Percentiles rank a stretch among this genome's conserved stretches.
These are phyloP conservation scores for Meteorus cinctellus DNA, from an alignment of 2,888 invertebrate species.

Conservation along the genomic window DNA sequence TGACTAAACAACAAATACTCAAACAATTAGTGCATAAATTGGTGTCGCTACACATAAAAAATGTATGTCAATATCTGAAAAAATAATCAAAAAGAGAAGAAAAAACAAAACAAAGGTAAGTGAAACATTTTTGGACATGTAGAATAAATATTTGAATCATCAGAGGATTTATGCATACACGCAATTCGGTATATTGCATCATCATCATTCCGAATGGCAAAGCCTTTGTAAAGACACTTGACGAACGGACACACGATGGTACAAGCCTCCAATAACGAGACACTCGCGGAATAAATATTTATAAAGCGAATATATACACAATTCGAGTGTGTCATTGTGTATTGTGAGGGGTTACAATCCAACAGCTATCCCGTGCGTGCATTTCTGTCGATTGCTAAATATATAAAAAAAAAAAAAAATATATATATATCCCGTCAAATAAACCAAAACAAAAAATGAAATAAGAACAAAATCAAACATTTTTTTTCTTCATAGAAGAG, in stretches of 20 bases:
- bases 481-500: neutral
- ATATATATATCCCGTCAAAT: neutral
- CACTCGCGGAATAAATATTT: slow-evolving; percentile 22
- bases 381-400: neutral
- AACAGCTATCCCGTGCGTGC: slow-evolving; percentile 15
- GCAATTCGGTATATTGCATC: neutral
- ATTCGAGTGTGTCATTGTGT: slow-evolving; percentile 19
- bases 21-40: neutral
- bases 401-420: neutral
- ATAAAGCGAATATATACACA: neutral
- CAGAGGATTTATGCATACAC: neutral
- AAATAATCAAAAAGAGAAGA: no score
- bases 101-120: no score
- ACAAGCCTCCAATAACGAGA: slow-evolving; percentile 23
- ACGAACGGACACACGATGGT: slow-evolving; percentile 1
- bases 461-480: no score
- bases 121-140: no score
- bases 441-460: neutral
- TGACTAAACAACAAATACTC: neutral
- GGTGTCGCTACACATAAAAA: neutral
- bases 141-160: neutral
- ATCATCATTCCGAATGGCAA: neutral
- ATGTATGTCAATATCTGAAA: no score
- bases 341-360: slow-evolving; percentile 4
- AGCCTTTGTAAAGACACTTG: slow-evolving; percentile 1